These are phyloP conservation scores for Neuroscelio doddi DNA, from an alignment of 2,888 invertebrate species.

Conservation along the genomic window DNA sequence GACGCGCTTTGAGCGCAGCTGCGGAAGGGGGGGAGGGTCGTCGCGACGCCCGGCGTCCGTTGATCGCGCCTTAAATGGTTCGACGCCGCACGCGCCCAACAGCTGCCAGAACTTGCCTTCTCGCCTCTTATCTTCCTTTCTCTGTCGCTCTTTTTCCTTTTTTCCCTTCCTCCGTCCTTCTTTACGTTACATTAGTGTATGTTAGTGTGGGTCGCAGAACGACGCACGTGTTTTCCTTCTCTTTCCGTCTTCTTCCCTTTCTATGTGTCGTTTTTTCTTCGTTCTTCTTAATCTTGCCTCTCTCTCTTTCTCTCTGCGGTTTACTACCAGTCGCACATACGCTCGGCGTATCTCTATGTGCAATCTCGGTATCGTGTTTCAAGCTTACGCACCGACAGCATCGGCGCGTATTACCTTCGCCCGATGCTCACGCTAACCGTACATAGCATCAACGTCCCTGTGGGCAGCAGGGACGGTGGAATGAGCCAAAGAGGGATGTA, in stretches of 20 bases:
- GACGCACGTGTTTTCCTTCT: constrained; percentile 35
- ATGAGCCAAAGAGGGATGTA: constrained; percentile 4
- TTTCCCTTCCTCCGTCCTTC: constrained; percentile 8
- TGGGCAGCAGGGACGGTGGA: constrained; percentile 28
- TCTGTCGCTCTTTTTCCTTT: constrained; percentile 18
- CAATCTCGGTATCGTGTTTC: constrained; percentile 60
- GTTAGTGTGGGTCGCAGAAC: constrained; percentile 20
- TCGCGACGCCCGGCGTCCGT: constrained; percentile 71
- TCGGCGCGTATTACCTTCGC: constrained; percentile 40
- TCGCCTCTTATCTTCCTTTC: constrained; percentile 24
- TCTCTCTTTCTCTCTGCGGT: constrained; percentile 19
- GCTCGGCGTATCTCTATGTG: constrained; percentile 23
- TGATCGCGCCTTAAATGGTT: constrained; percentile 72
- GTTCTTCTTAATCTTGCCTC: constrained; percentile 12
- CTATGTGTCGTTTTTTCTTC: constrained; percentile 16
- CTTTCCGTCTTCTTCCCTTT: constrained; percentile 23
- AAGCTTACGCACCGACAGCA: constrained; percentile 52
- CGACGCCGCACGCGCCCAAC: constrained; percentile 72
- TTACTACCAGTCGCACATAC: constrained; percentile 26
- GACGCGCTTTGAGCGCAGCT: constrained; percentile 16
- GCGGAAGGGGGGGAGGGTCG: constrained; percentile 60
- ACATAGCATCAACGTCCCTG: constrained; percentile 38
- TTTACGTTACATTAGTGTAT: background rate
- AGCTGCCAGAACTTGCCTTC: constrained; percentile 64
- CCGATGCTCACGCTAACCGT: constrained; percentile 44